Conservation (phyloP, 2,888 invertebrate genomes). For the Euzophera pinguis region DNA sequence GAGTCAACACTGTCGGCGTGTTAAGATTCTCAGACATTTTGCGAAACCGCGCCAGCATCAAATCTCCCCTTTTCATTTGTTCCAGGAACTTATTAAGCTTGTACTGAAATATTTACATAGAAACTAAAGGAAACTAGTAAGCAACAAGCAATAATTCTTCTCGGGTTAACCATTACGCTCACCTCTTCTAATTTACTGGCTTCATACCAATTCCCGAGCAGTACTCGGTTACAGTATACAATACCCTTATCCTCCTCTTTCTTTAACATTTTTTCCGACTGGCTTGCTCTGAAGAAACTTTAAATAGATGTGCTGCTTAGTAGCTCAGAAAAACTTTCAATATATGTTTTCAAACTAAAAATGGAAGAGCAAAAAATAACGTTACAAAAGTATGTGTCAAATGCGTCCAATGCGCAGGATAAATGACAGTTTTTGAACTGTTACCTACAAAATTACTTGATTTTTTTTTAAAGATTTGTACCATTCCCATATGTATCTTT, state of each 20-base stretch:
- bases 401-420: too few relatives aligned
- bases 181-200: constrained; percentile 66
- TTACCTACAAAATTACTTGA: too few relatives aligned
- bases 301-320: constrained; percentile 8
- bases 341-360: too few relatives aligned
- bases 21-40: constrained; percentile 65
- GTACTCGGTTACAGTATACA: constrained; percentile 62
- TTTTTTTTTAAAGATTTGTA: too few relatives aligned
- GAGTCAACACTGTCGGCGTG: constrained; percentile 52
- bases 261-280: constrained; percentile 33
- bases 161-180: constrained; percentile 17
- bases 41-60: constrained; percentile 63
- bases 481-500: too few relatives aligned
- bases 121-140: constrained; percentile 9
- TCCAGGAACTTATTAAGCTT: constrained; percentile 58
- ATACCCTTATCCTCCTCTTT: constrained; percentile 58
- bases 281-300: not conserved
- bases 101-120: constrained; percentile 39
- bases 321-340: too few relatives aligned
- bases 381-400: too few relatives aligned
- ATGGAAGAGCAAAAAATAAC: too few relatives aligned
- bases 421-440: too few relatives aligned
- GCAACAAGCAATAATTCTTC: constrained; percentile 11
- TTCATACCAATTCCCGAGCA: constrained; percentile 70
- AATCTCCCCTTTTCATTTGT: constrained; percentile 67